A percentile compares a stretch with the other conserved stretches of the same genome.
Conservation (phyloP, 2,888 invertebrate species). For the Ypsolopha sequella region DNA sequence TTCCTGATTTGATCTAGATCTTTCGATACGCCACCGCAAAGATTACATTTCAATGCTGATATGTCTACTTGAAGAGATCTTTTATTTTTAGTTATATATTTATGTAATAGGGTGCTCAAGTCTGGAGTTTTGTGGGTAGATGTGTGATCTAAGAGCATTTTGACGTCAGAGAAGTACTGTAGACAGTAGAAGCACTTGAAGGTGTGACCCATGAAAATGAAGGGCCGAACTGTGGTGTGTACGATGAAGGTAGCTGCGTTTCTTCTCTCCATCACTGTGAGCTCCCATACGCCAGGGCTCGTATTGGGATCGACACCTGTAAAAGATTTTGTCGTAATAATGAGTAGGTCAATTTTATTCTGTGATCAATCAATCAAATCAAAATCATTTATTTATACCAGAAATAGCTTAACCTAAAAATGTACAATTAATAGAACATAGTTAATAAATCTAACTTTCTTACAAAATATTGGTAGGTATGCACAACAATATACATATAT, state of each 20-base stretch:
- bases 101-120: constrained; percentile 19
- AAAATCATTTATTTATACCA: too few species aligned
- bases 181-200: constrained; percentile 42
- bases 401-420: too few species aligned
- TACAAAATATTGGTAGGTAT: too few species aligned
- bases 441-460: too few species aligned
- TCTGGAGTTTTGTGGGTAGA: constrained; percentile 18
- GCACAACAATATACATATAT: too few species aligned
- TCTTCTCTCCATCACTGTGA: constrained; percentile 30
- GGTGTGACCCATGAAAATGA: constrained; percentile 35
- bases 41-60: constrained; percentile 29
- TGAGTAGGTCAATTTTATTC: too few species aligned
- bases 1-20: constrained; percentile 21
- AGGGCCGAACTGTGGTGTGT: constrained; percentile 35
- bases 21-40: constrained; percentile 18
- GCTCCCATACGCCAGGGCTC: constrained; percentile 32
- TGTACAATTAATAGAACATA: too few species aligned
- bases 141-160: constrained; percentile 27
- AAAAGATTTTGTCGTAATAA: background rate
- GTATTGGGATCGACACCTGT: constrained; percentile 4
- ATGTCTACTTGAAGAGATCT: constrained; percentile 34
- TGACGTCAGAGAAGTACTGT: constrained; percentile 26
- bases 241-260: constrained; percentile 36
- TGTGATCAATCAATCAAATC: too few species aligned
- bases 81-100: constrained; percentile 29